phyloP scores from a whole-genome alignment of 2,797 vertebrate species.

The Ataeniobius toweri region DNA sequence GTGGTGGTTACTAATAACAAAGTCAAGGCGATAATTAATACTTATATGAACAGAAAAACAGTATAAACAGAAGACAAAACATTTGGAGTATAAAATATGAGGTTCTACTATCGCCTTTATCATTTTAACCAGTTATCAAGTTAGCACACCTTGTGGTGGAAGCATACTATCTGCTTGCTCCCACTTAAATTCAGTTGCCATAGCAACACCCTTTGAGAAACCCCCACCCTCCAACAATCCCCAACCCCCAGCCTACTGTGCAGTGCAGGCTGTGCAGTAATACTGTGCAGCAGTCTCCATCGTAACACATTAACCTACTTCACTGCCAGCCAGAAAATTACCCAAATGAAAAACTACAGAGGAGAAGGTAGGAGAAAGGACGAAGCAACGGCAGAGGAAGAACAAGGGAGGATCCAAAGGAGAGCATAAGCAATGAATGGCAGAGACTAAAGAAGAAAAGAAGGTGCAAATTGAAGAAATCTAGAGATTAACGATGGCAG shows the following conservation, averaged over 20 bases:
- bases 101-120: no score
- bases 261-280: constrained; percentile 55
- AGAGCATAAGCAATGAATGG: background rate
- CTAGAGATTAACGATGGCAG: background rate
- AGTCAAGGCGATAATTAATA: background rate
- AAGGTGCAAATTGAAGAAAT: background rate
- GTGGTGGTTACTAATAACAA: background rate
- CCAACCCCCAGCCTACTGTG: constrained; percentile 27
- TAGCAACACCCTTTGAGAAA: constrained; percentile 58
- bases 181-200: constrained; percentile 73
- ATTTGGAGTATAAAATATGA: no score
- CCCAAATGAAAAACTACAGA: constrained; percentile 44
- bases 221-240: constrained; percentile 27
- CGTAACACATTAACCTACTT: constrained; percentile 84
- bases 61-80: background rate
- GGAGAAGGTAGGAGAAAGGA: constrained; percentile 6
- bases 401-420: background rate
- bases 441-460: background rate
- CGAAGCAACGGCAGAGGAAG: background rate
- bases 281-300: constrained; percentile 54
- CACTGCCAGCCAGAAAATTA: constrained; percentile 38
- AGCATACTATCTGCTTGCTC: background rate
- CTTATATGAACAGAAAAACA: background rate
- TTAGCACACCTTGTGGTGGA: background rate
- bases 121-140: background rate